These are phyloP conservation scores for Caenorhabditis parvicauda DNA, from an alignment of 2,888 invertebrate species.

Conservation along the genomic window DNA sequence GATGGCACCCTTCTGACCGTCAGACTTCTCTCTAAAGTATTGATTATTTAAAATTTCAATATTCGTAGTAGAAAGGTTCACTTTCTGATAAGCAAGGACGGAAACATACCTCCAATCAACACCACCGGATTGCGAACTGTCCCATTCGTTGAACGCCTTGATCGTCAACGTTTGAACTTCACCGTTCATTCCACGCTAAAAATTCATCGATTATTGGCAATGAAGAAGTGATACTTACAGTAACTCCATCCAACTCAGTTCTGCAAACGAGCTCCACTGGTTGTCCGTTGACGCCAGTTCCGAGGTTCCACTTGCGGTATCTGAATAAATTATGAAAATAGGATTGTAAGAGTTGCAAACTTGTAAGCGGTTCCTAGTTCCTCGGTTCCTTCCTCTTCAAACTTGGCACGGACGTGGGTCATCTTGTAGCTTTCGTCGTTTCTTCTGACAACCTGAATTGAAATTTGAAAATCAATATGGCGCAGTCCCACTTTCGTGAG, in stretches of 20 bases:
- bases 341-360: slow-evolving; percentile 11
- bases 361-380: slow-evolving; percentile 49
- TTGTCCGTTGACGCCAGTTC: slow-evolving; percentile 77
- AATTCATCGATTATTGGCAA: slow-evolving; percentile 62
- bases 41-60: neutral
- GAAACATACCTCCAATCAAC: slow-evolving; percentile 85
- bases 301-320: slow-evolving; percentile 93
- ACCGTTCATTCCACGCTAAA: slow-evolving; percentile 71
- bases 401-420: slow-evolving; percentile 38
- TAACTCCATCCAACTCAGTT: slow-evolving; percentile 93
- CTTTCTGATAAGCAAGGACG: neutral
- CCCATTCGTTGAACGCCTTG: slow-evolving; percentile 98
- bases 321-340: slow-evolving; percentile 49
- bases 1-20: slow-evolving; percentile 95
- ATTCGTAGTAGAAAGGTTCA: neutral
- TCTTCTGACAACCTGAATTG: slow-evolving; percentile 33
- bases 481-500: neutral
- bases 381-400: slow-evolving; percentile 52
- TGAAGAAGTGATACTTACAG: slow-evolving; percentile 64
- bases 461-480: slow-evolving; percentile 9
- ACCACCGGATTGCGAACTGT: slow-evolving; percentile 88
- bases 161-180: slow-evolving; percentile 82
- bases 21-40: slow-evolving; percentile 75
- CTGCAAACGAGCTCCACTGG: slow-evolving; percentile 75
- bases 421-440: slow-evolving; percentile 32